Percentiles rank a stretch among this genome's conserved stretches.
Evolutionary conservation across 2,888 invertebrate genomes (phyloP).

Genomic region (Luperina testacea): DNA sequence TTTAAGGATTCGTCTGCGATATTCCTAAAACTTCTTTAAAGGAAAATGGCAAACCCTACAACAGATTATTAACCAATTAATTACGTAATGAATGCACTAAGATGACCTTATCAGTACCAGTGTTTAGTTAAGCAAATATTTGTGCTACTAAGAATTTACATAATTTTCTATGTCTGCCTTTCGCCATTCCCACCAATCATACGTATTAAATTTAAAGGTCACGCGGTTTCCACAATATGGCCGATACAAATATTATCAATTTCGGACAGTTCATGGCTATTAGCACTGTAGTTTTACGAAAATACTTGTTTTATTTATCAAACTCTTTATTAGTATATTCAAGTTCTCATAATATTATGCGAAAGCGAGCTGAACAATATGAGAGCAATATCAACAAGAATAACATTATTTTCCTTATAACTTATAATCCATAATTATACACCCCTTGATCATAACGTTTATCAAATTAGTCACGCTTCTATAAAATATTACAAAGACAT

Average conservation of each 20-base stretch:
- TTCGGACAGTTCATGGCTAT: slow-evolving; percentile 38
- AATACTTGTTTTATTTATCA: background rate
- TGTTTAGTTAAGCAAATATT: slow-evolving; percentile 33
- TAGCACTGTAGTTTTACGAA: slow-evolving; percentile 12
- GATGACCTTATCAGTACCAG: slow-evolving; percentile 26
- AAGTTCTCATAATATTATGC: background rate
- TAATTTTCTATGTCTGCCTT: slow-evolving; percentile 40
- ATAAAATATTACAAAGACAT: slow-evolving; percentile 13
- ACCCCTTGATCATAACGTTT: background rate
- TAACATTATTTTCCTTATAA: background rate
- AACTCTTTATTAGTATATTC: background rate
- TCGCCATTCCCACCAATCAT: slow-evolving; percentile 25
- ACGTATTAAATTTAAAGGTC: slow-evolving; percentile 45
- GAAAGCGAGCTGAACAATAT: slow-evolving; percentile 1
- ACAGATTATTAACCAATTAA: background rate
- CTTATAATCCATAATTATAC: background rate
- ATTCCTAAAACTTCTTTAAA: background rate
- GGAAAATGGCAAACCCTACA: background rate
- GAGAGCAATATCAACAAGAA: background rate
- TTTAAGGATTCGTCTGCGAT: background rate
- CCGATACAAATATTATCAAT: slow-evolving; percentile 52
- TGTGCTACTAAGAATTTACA: slow-evolving; percentile 37
- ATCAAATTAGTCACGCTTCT: slow-evolving; percentile 17
- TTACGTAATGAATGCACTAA: slow-evolving; percentile 14
- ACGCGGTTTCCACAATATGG: slow-evolving; percentile 42